Conservation (phyloP, 92 coral and sea anemone genomes). For the Pocillopora meandrina region DNA sequence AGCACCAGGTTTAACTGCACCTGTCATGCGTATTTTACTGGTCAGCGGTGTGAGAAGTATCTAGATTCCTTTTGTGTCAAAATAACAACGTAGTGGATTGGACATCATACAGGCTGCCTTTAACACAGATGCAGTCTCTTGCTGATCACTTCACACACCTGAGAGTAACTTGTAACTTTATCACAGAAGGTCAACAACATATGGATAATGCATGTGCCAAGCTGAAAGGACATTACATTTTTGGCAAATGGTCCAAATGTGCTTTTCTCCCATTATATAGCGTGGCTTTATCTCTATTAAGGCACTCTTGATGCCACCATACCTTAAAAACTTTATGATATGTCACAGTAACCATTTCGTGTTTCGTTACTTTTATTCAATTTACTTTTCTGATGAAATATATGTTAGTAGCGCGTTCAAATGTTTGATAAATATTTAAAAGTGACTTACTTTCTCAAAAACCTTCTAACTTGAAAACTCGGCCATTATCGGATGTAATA, state of each 20-base stretch:
- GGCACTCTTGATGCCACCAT: no score
- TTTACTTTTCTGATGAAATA: no score
- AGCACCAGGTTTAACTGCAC: conserved; percentile 13
- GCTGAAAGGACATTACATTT: conserved; percentile 26
- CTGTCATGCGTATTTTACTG: neutral
- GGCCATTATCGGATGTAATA: no score
- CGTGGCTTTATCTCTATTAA: neutral
- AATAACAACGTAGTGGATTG: conserved; percentile 29
- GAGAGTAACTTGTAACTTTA: conserved; percentile 49
- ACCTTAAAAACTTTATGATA: neutral
- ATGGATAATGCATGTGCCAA: conserved; percentile 45
- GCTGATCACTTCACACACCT: conserved; percentile 27
- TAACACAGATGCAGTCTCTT: conserved; percentile 32
- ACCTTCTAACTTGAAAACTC: no score
- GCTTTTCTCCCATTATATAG: conserved; percentile 20
- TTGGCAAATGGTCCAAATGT: conserved; percentile 6
- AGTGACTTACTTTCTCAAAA: no score
- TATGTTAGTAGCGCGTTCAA: no score
- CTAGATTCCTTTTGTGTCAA: conserved; percentile 6
- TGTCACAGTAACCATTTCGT: neutral
- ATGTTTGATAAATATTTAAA: no score
- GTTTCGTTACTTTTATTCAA: no score
- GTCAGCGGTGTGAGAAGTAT: conserved; percentile 35
- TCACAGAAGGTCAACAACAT: conserved; percentile 27
- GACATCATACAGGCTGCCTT: conserved; percentile 35